Evolutionary conservation across 2,797 vertebrate genomes (phyloP).

Genomic region (Poeciliopsis turneri): DNA sequence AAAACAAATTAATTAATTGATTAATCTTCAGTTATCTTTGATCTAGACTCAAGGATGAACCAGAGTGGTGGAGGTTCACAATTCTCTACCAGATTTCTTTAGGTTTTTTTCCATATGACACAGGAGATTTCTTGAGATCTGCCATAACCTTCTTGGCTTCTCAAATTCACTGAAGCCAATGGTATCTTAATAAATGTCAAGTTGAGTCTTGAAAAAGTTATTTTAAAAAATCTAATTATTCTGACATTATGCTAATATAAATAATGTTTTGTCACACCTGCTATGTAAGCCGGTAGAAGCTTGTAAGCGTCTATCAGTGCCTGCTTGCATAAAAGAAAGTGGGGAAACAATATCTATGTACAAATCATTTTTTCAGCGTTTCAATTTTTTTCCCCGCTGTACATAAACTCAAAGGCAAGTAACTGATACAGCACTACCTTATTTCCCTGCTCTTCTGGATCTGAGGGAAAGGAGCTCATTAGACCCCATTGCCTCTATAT

Average conservation of each 20-base stretch:
- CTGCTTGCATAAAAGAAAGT: neutral
- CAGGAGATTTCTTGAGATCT: neutral
- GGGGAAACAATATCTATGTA: neutral
- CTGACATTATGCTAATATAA: neutral
- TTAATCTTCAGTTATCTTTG: neutral
- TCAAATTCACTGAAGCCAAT: neutral
- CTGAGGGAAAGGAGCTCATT: slow-evolving; percentile 36
- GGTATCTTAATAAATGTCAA: neutral
- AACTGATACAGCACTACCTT: neutral
- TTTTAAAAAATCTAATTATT: neutral
- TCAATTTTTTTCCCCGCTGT: neutral
- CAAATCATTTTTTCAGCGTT: neutral
- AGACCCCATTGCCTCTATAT: slow-evolving; percentile 20
- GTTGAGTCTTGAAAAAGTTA: neutral
- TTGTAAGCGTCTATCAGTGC: neutral
- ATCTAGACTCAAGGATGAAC: neutral
- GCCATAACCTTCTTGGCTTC: neutral
- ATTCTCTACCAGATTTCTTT: neutral
- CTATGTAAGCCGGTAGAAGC: no score
- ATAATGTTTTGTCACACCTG: neutral
- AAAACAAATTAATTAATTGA: neutral
- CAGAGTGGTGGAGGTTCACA: neutral
- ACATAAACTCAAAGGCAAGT: neutral
- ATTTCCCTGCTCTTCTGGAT: slow-evolving; percentile 8
- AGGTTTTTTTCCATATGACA: neutral